Conservation (phyloP, 1,140 invertebrate species). For the Artemia franciscana region DNA sequence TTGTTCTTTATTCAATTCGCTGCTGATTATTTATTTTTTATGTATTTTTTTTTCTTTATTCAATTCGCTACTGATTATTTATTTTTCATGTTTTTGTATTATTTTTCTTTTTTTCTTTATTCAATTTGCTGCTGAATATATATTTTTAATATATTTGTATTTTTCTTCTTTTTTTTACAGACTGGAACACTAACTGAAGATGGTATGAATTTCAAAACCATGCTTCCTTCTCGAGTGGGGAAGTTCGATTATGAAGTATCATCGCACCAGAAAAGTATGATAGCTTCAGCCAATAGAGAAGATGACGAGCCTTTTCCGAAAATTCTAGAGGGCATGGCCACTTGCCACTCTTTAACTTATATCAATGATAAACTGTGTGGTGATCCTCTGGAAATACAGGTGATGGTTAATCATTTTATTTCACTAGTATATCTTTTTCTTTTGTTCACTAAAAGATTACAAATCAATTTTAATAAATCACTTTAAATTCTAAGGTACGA, state of each 20-base stretch:
- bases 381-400: conserved; percentile 57
- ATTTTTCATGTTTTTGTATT: conserved; percentile 13
- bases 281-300: conserved; percentile 16
- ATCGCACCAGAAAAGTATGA: conserved; percentile 20
- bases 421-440: conserved; percentile 1
- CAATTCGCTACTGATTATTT: no score
- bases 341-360: conserved; percentile 56
- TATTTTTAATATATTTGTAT: not conserved
- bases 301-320: conserved; percentile 13
- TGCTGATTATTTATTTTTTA: no score
- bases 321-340: conserved; percentile 33
- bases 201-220: conserved; percentile 71
- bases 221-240: conserved; percentile 32
- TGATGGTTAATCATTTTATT: conserved; percentile 11
- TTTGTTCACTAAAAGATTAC: not conserved
- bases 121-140: no score
- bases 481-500: not conserved
- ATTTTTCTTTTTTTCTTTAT: not conserved
- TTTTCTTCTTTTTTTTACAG: conserved; percentile 18
- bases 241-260: conserved; percentile 17
- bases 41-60: no score
- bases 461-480: not conserved
- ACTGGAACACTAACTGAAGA: conserved; percentile 88
- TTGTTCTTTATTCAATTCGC: no score
- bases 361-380: conserved; percentile 49